Evolutionary conservation across 2,797 vertebrate species (phyloP).

Genomic region (Pangasius djambal): DNA sequence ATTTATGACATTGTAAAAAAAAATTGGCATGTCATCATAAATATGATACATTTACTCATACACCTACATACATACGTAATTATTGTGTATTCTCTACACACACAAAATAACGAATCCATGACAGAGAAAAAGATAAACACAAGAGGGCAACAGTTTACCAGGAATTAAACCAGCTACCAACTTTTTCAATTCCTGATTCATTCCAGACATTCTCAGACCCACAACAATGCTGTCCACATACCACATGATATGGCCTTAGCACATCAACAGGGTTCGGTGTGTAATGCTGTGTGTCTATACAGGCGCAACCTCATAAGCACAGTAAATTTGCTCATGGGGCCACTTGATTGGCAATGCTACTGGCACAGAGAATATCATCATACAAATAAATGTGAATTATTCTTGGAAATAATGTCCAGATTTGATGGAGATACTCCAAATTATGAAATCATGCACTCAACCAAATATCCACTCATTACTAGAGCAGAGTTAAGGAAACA

Average conservation of each 20-base stretch:
- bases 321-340: slow-evolving; percentile 55
- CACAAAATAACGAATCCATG: slow-evolving; percentile 47
- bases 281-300: slow-evolving; percentile 44
- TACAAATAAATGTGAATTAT: slow-evolving; percentile 72
- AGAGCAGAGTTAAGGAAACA: slow-evolving; percentile 74
- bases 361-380: slow-evolving; percentile 57
- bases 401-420: slow-evolving; percentile 76
- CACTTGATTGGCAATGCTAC: slow-evolving; percentile 52
- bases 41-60: not conserved
- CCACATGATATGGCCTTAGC: slow-evolving; percentile 52
- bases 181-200: not conserved
- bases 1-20: not conserved
- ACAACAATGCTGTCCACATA: not conserved
- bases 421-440: slow-evolving; percentile 71
- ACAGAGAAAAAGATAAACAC: slow-evolving; percentile 69
- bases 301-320: slow-evolving; percentile 24
- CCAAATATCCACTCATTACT: slow-evolving; percentile 72
- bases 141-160: slow-evolving; percentile 80
- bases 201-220: slow-evolving; percentile 39
- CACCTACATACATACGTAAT: not conserved
- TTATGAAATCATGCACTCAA: slow-evolving; percentile 75
- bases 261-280: slow-evolving; percentile 12
- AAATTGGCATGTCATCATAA: not conserved
- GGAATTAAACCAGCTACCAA: slow-evolving; percentile 53
- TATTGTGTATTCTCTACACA: slow-evolving; percentile 1